Evolutionary conservation across 2,113 vertebrate genomes (phyloP), one percentile per base, ranked within the genome.

Genomic region (Colinus virginianus): DNA sequence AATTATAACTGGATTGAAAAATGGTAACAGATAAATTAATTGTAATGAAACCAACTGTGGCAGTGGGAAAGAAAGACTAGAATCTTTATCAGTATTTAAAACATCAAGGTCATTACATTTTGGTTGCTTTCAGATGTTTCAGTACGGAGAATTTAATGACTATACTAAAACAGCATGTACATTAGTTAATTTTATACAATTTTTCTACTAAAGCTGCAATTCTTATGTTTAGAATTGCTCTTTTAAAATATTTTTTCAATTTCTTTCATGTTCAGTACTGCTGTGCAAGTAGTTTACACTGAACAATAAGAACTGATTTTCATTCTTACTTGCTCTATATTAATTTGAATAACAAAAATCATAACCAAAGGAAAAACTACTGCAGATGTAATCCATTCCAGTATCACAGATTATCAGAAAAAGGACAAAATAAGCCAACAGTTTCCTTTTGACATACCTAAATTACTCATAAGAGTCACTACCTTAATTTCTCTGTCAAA

Each of bases 391-490:
- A 91, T 89, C 36, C n/a, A 49, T 71, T 88, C 66, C 78, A 71
- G 32, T 48, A 56, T 91, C 79, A 91, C 43, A 84, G 84, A 68
- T 86, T 34, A 59, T 84, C 78, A 56, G 64, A 78, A 78, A 69
- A 77, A 77, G 17, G 53, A 74, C 64, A 84, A 82, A 40, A 22
- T 61, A 90, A 80, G 36, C 58, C 42, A 91, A 43, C 80, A 70
- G 64, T 71, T 81, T 84, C 3, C 55, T 77, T 95, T 75, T 83
- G 77, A 78, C 56, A 21, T 84, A 62, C 43, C 30, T 82, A 49
- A 86, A 84, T 90, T 93, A 76, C 70, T 89, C 49, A 20, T 15
- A 71, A 61, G 81, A 82, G 30, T 89, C 75, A 79, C 64, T 86
- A 32, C 38, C 16, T 83, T 51, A 81, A 84, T 81, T 87, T 25